A percentile compares a stretch with the other conserved stretches of the same genome.
These are phyloP conservation scores for Chiloscyllium plagiosum DNA, from an alignment of 2,113 vertebrate species.

Conservation along the genomic window DNA sequence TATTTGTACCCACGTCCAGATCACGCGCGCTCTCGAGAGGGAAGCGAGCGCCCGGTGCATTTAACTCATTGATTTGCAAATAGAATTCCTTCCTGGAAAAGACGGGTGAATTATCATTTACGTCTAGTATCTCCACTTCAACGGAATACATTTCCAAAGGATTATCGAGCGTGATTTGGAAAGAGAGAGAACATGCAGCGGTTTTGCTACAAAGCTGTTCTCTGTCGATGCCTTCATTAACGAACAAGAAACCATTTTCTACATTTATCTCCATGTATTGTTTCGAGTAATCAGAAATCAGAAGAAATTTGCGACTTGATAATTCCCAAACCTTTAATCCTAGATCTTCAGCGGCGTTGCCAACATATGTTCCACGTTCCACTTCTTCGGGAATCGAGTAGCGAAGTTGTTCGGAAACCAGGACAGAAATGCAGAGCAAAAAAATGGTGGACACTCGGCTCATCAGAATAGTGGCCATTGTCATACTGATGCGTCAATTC, in stretches of 20 bases:
- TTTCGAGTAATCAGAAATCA: constrained; percentile 43
- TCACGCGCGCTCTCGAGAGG: constrained; percentile 59
- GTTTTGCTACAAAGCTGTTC: constrained; percentile 49
- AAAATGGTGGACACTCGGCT: constrained; percentile 44
- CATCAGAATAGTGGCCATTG: not conserved
- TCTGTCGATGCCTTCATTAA: constrained; percentile 52
- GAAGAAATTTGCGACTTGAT: constrained; percentile 43
- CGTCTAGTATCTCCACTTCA: constrained; percentile 47
- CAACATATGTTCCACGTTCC: constrained; percentile 45
- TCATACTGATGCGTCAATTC: not conserved
- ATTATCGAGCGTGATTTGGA: constrained; percentile 49
- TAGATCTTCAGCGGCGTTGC: constrained; percentile 48
- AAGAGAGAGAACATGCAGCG: constrained; percentile 44
- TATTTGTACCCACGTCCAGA: constrained; percentile 56
- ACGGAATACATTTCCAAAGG: constrained; percentile 51
- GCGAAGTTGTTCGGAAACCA: constrained; percentile 51
- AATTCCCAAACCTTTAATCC: constrained; percentile 42
- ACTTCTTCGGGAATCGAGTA: constrained; percentile 53
- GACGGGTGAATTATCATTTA: constrained; percentile 49
- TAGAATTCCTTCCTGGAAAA: constrained; percentile 44
- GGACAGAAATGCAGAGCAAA: constrained; percentile 53
- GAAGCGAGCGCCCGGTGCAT: constrained; percentile 51
- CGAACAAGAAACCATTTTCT: constrained; percentile 49
- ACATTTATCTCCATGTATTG: constrained; percentile 48
- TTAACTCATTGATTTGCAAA: constrained; percentile 60